phyloP scores from a whole-genome alignment of 2,888 invertebrate genomes.

The Harpalus rufipes region DNA sequence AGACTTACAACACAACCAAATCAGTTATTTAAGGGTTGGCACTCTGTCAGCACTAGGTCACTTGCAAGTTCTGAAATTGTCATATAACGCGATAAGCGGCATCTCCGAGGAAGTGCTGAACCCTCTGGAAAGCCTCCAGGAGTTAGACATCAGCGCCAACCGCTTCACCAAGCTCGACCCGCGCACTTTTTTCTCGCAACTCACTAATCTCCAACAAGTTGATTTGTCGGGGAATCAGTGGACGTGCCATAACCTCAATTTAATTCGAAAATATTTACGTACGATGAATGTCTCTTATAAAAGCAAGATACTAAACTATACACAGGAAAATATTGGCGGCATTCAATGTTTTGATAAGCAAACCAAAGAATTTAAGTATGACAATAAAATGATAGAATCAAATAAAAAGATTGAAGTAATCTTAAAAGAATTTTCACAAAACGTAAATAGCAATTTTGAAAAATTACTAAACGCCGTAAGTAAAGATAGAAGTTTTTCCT shows the following conservation, averaged over 20 bases:
- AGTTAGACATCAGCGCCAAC: not conserved
- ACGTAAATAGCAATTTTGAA: no score
- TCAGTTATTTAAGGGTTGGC: not conserved
- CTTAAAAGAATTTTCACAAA: no score
- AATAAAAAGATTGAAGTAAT: not conserved
- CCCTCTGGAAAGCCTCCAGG: not conserved
- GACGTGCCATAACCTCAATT: not conserved
- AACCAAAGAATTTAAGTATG: not conserved
- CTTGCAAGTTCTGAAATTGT: not conserved
- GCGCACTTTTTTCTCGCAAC: not conserved
- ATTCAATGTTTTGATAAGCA: not conserved
- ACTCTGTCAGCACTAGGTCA: not conserved
- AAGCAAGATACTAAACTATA: not conserved
- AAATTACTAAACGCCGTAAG: no score
- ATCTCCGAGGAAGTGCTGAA: not conserved
- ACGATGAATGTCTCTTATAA: not conserved
- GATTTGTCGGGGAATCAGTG: conserved; percentile 4
- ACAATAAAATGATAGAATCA: not conserved
- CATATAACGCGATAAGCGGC: not conserved
- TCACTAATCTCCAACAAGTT: not conserved
- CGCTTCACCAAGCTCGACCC: not conserved
- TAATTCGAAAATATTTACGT: not conserved
- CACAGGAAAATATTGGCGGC: not conserved
- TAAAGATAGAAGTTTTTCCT: no score
- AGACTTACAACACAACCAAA: not conserved